Percentiles rank a stretch among this genome's conserved stretches.
These are phyloP conservation scores for Rhyacophila evoluta DNA, from an alignment of 2,888 invertebrate species.

Conservation along the genomic window DNA sequence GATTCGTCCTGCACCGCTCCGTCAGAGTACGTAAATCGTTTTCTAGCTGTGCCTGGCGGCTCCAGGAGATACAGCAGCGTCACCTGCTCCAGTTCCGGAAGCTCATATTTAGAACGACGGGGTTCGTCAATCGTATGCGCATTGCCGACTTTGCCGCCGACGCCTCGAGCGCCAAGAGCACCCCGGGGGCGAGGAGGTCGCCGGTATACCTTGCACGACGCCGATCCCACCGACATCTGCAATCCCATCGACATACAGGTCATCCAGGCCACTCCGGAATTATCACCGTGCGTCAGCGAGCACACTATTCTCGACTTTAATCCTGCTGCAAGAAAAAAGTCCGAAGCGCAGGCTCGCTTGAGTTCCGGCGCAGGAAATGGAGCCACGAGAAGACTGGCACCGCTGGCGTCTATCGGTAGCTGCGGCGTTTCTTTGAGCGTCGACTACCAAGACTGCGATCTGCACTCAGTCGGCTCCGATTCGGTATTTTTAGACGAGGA, in stretches of 20 bases:
- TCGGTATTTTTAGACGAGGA: constrained; percentile 84
- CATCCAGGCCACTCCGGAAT: constrained; percentile 84
- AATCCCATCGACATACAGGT: constrained; percentile 77
- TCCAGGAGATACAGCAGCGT: constrained; percentile 81
- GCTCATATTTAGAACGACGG: constrained; percentile 84
- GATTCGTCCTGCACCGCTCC: constrained; percentile 60
- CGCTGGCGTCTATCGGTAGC: constrained; percentile 84
- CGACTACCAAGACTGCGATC: constrained; percentile 77
- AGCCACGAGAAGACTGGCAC: constrained; percentile 73
- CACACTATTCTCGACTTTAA: constrained; percentile 65
- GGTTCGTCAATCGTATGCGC: constrained; percentile 84
- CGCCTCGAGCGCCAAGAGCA: constrained; percentile 44
- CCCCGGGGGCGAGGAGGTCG: constrained; percentile 51
- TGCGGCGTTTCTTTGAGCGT: constrained; percentile 77
- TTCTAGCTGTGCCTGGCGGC: constrained; percentile 63
- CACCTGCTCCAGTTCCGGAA: constrained; percentile 87
- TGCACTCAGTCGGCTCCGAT: constrained; percentile 80
- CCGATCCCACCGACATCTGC: constrained; percentile 68
- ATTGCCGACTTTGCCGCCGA: constrained; percentile 72
- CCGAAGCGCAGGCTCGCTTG: background rate
- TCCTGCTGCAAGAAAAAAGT: constrained; percentile 53
- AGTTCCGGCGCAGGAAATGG: constrained; percentile 55
- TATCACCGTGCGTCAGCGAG: constrained; percentile 84
- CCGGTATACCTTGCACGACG: constrained; percentile 59
- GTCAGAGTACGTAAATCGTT: constrained; percentile 60